A percentile compares a stretch with the other conserved stretches of the same genome.
Evolutionary conservation across 1,140 invertebrate genomes (phyloP).

Genomic region (Augochlora pura): DNA sequence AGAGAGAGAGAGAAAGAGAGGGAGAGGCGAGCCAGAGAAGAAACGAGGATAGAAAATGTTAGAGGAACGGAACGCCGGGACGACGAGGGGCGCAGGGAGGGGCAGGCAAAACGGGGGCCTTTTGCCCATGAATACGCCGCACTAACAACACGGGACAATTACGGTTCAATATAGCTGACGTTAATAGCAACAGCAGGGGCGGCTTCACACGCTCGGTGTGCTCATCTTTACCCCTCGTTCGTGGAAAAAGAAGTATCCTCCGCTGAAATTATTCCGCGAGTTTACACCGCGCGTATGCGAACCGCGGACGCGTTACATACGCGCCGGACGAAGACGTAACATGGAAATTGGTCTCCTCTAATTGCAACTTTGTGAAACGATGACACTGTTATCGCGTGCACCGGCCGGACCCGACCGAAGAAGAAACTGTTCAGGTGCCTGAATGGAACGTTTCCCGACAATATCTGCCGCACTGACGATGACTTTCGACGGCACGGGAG

Average conservation of each 20-base stretch:
- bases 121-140: constrained; percentile 58
- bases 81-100: constrained; percentile 36
- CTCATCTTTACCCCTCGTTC: not conserved
- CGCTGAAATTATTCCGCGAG: not conserved
- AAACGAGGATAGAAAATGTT: constrained; percentile 30
- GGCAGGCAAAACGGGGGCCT: constrained; percentile 48
- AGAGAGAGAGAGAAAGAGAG: constrained; percentile 25
- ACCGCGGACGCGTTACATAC: not conserved
- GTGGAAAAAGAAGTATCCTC: not conserved
- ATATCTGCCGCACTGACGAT: not conserved
- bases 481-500: not conserved
- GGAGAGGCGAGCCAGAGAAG: too few relatives aligned
- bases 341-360: not conserved
- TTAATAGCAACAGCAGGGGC: constrained; percentile 63
- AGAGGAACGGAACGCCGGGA: constrained; percentile 44
- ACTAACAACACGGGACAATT: constrained; percentile 69
- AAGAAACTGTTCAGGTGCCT: not conserved
- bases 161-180: constrained; percentile 67
- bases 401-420: not conserved
- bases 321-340: not conserved
- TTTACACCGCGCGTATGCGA: not conserved
- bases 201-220: constrained; percentile 51
- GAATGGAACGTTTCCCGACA: not conserved
- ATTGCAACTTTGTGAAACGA: not conserved
- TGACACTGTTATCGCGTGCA: constrained; percentile 16